Conservation (phyloP, 2,113 vertebrate genomes). For the Mohoua ochrocephala region DNA sequence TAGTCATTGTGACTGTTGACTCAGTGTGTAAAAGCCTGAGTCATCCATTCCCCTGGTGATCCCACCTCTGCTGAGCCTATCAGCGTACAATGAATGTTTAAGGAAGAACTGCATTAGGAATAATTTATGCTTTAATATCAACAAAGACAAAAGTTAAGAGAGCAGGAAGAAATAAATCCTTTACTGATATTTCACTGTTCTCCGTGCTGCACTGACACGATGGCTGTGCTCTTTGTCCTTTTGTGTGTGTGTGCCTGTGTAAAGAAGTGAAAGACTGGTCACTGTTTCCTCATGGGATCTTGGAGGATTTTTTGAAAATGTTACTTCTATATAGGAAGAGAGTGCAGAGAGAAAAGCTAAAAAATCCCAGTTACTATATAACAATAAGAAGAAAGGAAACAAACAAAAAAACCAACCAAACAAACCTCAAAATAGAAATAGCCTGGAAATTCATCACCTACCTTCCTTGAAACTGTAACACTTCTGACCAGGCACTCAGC, state of each 20-base stretch:
- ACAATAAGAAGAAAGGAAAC: not conserved
- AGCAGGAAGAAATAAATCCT: not conserved
- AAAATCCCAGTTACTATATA: not conserved
- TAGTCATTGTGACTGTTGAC: constrained; percentile 47
- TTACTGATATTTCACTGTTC: not conserved
- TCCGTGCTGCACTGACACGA: not conserved
- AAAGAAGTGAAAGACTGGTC: not conserved
- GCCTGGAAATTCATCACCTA: not conserved
- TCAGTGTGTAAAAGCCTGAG: constrained; percentile 35
- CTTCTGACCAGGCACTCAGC: not conserved
- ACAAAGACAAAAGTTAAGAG: not conserved
- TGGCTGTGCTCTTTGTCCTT: not conserved
- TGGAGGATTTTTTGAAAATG: not conserved
- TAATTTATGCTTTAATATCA: not conserved
- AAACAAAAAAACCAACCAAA: not conserved
- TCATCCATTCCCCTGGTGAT: constrained; percentile 28
- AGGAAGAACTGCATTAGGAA: not conserved
- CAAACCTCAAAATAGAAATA: not conserved
- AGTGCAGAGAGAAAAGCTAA: not conserved
- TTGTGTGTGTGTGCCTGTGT: accelerated
- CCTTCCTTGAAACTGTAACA: not conserved
- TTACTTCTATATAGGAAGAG: not conserved
- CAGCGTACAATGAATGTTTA: not conserved
- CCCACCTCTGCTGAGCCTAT: not conserved
- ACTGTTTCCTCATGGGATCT: not conserved